Evolutionary conservation across 2,113 vertebrate genomes (phyloP).

Genomic region (Paralichthys olivaceus): DNA sequence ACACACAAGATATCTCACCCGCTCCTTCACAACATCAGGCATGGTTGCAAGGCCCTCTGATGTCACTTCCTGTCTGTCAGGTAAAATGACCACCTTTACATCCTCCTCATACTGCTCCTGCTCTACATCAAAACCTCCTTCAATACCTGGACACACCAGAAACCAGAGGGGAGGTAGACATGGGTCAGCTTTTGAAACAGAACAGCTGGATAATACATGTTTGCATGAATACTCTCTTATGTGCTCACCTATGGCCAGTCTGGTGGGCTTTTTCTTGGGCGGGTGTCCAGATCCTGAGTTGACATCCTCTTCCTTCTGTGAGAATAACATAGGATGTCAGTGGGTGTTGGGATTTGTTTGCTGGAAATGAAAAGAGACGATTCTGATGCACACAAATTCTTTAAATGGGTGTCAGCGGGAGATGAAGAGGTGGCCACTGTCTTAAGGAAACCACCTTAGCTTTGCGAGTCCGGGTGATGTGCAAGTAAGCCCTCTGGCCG

Average conservation of each 20-base stretch:
- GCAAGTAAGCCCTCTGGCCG: conserved; percentile 93
- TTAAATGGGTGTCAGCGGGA: neutral
- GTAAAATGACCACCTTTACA: conserved; percentile 95
- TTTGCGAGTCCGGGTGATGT: conserved; percentile 92
- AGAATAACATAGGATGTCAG: neutral
- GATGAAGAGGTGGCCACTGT: neutral
- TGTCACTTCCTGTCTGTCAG: conserved; percentile 93
- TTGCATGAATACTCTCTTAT: neutral
- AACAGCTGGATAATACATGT: neutral
- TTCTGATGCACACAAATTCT: neutral
- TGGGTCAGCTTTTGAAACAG: neutral
- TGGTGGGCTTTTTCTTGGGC: conserved; percentile 97
- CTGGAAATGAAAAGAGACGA: neutral
- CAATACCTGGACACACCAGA: conserved; percentile 85
- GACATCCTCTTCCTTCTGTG: conserved; percentile 89
- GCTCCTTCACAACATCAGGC: conserved; percentile 92
- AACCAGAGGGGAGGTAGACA: neutral
- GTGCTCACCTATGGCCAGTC: conserved; percentile 93
- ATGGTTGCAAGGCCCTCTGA: conserved; percentile 89
- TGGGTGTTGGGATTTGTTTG: neutral
- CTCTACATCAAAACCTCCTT: conserved; percentile 97
- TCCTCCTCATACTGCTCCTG: conserved; percentile 95
- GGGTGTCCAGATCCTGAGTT: conserved; percentile 92
- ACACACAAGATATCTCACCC: conserved; percentile 82
- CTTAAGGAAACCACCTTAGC: conserved; percentile 80